Base-by-base conservation (phyloP, 2,888 invertebrate species). In the Heliothis peltigera region DNA sequence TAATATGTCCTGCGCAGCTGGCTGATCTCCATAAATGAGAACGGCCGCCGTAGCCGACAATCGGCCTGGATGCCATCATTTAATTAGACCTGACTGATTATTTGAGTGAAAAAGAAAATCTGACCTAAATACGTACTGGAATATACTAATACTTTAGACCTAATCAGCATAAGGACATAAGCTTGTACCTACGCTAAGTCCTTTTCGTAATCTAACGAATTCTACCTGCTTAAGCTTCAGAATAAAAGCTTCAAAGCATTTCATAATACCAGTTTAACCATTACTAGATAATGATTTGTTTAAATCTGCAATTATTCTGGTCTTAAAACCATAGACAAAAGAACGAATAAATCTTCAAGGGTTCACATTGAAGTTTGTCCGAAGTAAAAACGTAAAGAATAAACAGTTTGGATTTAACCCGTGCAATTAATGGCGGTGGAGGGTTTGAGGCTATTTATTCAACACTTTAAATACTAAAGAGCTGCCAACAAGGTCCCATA, bases 381-480 rank as follows among this genome's bases (percentile, higher is more conserved):
- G 17, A 32, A 53, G 32, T 66, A 44, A 19, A 47, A 51, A 47
- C 17, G 22, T 42, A n/a, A 60, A 49, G 28, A 35, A 43, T 60
- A 64, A 60, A 64, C 32, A 47, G 19, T 22, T 70, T 39, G 28
- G 2, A 63, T 49, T 57, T 42, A 46, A 57, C n/a, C 28, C 43
- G 21, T 32, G 63, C 44, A 58, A 70, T 64, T 75, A 70, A 56
- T 63, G 44, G 39, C 51, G n/a, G 18, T 53, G 32, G 32, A 28
- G 28, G 28, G 4, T 54, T 47, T 46, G n/a, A 28, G 44, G 46
- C 32, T 60, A 39, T 70, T 70, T 70, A 47, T 64, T 32, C 48
- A 56, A 57, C 49, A 44, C 70, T 75, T 69, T 58, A 69, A 69
- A 70, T 39, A 53, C 44, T 46, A 51, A 57, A 70, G 51, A 60